Evolutionary conservation across 92 coral and sea anemone genomes (phyloP).

Genomic region (Bergia puertoricense): DNA sequence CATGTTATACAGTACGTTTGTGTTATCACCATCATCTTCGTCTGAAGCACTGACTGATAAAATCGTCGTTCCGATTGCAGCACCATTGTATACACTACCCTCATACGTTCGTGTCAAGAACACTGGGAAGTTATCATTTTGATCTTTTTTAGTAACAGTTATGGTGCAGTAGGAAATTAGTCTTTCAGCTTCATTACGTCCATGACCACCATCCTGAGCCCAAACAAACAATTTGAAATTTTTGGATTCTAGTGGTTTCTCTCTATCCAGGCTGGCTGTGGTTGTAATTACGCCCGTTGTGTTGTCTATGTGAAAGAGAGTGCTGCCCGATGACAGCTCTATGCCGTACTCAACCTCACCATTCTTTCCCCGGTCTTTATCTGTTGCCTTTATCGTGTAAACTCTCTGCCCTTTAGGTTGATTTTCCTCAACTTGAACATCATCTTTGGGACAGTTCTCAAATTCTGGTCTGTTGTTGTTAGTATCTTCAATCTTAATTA

Average conservation of each 20-base stretch:
- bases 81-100: constrained; percentile 68
- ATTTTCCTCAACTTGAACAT: constrained; percentile 70
- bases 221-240: constrained; percentile 67
- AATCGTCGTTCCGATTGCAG: constrained; percentile 53
- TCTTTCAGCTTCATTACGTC: constrained; percentile 66
- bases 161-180: constrained; percentile 80
- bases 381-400: constrained; percentile 63
- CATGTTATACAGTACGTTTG: constrained; percentile 44
- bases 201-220: constrained; percentile 91
- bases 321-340: constrained; percentile 59
- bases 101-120: constrained; percentile 69
- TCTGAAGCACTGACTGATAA: constrained; percentile 83
- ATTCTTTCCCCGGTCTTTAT: constrained; percentile 81
- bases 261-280: constrained; percentile 76
- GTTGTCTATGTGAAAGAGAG: constrained; percentile 75
- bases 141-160: constrained; percentile 64
- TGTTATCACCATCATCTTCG: constrained; percentile 58
- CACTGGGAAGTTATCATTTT: constrained; percentile 83
- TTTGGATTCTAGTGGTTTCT: constrained; percentile 33
- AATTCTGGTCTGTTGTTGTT: constrained; percentile 83
- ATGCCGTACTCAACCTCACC: constrained; percentile 76
- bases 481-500: constrained; percentile 77
- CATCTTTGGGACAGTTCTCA: constrained; percentile 52
- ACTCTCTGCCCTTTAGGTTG: constrained; percentile 65
- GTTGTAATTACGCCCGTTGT: constrained; percentile 81